Percentiles rank a stretch among this genome's conserved stretches.
Conservation (phyloP, 2,113 vertebrate genomes). For the Polyodon spathula region DNA sequence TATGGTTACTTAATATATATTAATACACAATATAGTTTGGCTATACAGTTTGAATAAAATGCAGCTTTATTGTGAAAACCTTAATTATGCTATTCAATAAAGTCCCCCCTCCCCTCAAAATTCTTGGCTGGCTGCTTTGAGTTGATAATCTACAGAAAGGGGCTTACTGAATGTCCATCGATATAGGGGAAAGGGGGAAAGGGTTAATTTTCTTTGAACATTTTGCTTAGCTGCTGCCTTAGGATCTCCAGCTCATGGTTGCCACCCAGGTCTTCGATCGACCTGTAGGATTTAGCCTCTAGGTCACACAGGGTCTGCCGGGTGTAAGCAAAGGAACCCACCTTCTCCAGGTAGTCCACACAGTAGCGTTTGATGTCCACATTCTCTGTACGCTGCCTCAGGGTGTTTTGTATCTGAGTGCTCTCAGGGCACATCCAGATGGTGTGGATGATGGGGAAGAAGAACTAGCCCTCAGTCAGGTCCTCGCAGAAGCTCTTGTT, state of each 20-base stretch:
- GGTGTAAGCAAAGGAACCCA: conserved; percentile 91
- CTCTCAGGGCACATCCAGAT: conserved; percentile 86
- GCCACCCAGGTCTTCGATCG: conserved; percentile 74
- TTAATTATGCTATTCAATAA: no score
- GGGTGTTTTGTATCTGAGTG: conserved; percentile 94
- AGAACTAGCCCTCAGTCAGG: conserved; percentile 95
- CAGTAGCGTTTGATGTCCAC: conserved; percentile 92
- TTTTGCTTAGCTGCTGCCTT: conserved; percentile 70
- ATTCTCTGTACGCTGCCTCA: conserved; percentile 90
- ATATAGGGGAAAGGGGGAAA: no score
- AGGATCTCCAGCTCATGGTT: conserved; percentile 86
- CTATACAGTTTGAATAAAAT: no score
- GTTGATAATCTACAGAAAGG: background rate
- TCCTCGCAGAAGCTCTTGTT: conserved; percentile 98
- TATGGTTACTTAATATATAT: no score
- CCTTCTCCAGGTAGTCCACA: conserved; percentile 86
- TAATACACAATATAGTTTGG: no score
- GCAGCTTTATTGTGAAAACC: no score
- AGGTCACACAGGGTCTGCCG: conserved; percentile 74
- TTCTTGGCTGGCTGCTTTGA: no score
- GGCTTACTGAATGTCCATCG: background rate
- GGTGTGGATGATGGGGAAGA: conserved; percentile 91
- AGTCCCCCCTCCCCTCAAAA: no score
- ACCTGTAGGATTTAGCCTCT: conserved; percentile 75
- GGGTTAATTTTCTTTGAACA: conserved; percentile 55